phyloP scores from a whole-genome alignment of 2,888 invertebrate species.

The Miltochrista miniata region DNA sequence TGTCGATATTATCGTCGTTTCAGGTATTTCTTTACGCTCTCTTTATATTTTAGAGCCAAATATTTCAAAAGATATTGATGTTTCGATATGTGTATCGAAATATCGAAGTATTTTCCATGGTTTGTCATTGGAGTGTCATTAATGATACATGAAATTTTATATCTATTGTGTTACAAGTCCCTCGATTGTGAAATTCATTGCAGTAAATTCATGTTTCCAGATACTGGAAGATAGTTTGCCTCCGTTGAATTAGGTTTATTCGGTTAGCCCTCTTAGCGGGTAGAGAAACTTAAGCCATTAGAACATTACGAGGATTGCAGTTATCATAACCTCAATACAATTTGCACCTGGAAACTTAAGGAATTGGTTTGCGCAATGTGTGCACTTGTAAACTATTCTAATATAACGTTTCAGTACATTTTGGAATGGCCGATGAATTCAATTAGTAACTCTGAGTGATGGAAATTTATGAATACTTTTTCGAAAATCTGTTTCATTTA shows the following conservation, averaged over 20 bases:
- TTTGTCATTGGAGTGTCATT: not conserved
- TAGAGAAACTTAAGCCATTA: slow-evolving; percentile 61
- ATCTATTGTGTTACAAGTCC: slow-evolving; percentile 33
- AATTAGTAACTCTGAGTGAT: slow-evolving; percentile 48
- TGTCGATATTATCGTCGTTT: too few relatives aligned
- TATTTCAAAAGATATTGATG: too few relatives aligned
- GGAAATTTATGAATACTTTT: slow-evolving; percentile 54
- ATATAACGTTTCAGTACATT: slow-evolving; percentile 32
- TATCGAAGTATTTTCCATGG: too few relatives aligned
- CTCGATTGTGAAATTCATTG: slow-evolving; percentile 46
- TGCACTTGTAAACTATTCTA: slow-evolving; percentile 17
- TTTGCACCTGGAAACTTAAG: slow-evolving; percentile 34
- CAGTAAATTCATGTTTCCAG: slow-evolving; percentile 36
- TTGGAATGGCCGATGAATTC: slow-evolving; percentile 47
- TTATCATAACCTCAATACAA: slow-evolving; percentile 46
- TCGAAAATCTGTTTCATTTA: slow-evolving; percentile 21
- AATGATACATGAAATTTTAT: too few relatives aligned
- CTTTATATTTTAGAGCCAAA: too few relatives aligned
- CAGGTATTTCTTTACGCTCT: too few relatives aligned
- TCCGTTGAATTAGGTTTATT: slow-evolving; percentile 40
- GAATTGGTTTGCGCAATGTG: slow-evolving; percentile 35
- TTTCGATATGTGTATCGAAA: too few relatives aligned
- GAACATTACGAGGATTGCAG: slow-evolving; percentile 45
- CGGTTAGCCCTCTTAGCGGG: slow-evolving; percentile 40
- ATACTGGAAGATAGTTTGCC: slow-evolving; percentile 51